phyloP scores from a whole-genome alignment of 2,113 vertebrate species.

The Neolamprologus ventralis region DNA sequence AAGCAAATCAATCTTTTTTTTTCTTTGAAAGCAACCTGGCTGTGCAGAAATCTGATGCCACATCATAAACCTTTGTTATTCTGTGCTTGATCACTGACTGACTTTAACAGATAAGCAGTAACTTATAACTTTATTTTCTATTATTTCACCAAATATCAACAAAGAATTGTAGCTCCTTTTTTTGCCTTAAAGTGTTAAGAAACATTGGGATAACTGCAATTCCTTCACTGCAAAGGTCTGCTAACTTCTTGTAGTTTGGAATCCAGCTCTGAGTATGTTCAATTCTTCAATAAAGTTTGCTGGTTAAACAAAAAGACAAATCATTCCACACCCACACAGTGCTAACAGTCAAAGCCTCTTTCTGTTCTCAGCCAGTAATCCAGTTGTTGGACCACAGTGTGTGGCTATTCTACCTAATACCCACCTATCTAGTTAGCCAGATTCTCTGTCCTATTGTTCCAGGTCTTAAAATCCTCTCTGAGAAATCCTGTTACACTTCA shows the following conservation, averaged over 20 bases:
- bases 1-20: neutral
- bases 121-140: neutral
- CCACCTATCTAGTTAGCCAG: slow-evolving; percentile 42
- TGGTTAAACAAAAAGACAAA: neutral
- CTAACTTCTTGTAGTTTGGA: neutral
- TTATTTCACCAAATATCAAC: neutral
- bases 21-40: neutral
- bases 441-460: slow-evolving; percentile 35
- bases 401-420: slow-evolving; percentile 28
- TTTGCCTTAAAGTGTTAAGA: neutral
- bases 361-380: slow-evolving; percentile 32
- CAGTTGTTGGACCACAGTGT: slow-evolving; percentile 5
- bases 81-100: neutral
- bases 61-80: neutral
- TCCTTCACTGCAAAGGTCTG: neutral
- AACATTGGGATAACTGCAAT: accelerated
- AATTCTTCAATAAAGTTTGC: neutral
- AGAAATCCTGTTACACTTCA: slow-evolving; percentile 32
- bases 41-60: neutral
- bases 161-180: neutral
- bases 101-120: neutral
- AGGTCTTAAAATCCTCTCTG: neutral
- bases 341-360: slow-evolving; percentile 31
- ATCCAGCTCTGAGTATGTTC: neutral
- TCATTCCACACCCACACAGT: neutral